Base-by-base conservation (phyloP, 2,797 vertebrate genomes). In the Amniataba percoides region DNA sequence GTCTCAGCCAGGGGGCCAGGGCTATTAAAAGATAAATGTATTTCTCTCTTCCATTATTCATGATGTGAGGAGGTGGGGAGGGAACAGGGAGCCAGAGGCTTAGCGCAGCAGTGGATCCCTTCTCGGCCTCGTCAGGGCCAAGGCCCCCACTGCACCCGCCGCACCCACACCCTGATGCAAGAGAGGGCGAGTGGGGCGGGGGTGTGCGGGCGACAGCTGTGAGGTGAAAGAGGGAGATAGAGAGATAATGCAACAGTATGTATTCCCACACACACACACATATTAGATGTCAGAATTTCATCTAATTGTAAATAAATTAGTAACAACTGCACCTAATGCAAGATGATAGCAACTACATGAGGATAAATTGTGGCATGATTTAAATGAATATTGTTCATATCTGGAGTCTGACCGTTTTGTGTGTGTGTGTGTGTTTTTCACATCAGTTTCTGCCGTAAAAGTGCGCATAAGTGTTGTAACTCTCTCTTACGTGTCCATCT, bases 21-120 rank as follows among this genome's bases (percentile, higher is more conserved):
- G 92, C 95, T 95, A 95, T 95, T 95, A 95, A 95, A 95, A 96
- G 94, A 96, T 95, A 96, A 95, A 96, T 95, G 93, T 96, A 95
- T 95, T 95, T 95, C 89, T 90, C 93, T 92, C 80, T 90, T 96
- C 92, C 94, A 96, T 96, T 96, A 96, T 96, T 95, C 95, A 96
- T 96, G 93, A 95, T 88, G 87, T 55, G 88, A 90, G 88, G 92
- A 93, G 90, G 87, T 92, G 82, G 89, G 85, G 89, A 86, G 86
- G 81, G 86, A 86, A 86, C 83, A 78, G 87, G 3, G 87, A 93
- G 91, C 84, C 81, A 85, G 91, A 89, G 88, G 94, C 93, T 94
- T 94, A 95, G 87, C 92, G 77, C 90, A 93, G 93, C 91, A 88
- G 93, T 91, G 89, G 84, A 90, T 92, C 88, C 90, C 90, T 84